A percentile compares a stretch with the other conserved stretches of the same genome.
Conservation (phyloP, 2,113 vertebrate species). For the Clarias gariepinus region DNA sequence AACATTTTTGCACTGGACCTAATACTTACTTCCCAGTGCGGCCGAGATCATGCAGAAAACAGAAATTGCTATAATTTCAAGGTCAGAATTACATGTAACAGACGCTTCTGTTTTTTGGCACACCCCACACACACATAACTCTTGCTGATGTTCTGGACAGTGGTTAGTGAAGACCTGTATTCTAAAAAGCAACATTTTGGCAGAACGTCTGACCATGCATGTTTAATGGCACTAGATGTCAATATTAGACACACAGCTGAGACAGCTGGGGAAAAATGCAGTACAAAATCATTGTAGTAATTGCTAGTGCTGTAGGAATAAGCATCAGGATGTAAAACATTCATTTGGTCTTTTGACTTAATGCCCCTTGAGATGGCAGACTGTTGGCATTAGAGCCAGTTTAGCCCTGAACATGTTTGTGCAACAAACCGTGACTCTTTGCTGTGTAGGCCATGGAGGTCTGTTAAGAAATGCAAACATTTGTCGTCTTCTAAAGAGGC, state of each 20-base stretch:
- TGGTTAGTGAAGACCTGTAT: background rate
- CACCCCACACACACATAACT: background rate
- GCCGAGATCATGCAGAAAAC: background rate
- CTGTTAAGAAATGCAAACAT: slow-evolving; percentile 36
- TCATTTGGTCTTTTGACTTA: slow-evolving; percentile 24
- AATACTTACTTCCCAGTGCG: background rate
- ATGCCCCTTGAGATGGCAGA: slow-evolving; percentile 15
- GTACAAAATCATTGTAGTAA: background rate
- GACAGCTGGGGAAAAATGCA: too few relatives aligned
- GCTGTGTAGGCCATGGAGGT: slow-evolving; percentile 6
- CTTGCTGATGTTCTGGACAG: background rate
- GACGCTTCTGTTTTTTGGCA: background rate
- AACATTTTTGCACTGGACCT: background rate
- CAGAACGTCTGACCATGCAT: too few relatives aligned
- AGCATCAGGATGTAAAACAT: slow-evolving; percentile 15
- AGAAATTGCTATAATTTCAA: background rate
- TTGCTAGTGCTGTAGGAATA: background rate
- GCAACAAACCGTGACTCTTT: slow-evolving; percentile 18
- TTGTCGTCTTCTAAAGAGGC: slow-evolving; percentile 23
- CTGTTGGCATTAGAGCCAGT: slow-evolving; percentile 23
- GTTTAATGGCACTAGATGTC: background rate
- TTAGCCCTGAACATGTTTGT: slow-evolving; percentile 32
- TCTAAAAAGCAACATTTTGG: background rate
- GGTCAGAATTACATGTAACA: background rate
- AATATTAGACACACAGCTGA: background rate